A percentile compares a stretch with the other conserved stretches of the same genome.
phyloP scores from a whole-genome alignment of 1,140 invertebrate species.

The Trichogramma pretiosum region DNA sequence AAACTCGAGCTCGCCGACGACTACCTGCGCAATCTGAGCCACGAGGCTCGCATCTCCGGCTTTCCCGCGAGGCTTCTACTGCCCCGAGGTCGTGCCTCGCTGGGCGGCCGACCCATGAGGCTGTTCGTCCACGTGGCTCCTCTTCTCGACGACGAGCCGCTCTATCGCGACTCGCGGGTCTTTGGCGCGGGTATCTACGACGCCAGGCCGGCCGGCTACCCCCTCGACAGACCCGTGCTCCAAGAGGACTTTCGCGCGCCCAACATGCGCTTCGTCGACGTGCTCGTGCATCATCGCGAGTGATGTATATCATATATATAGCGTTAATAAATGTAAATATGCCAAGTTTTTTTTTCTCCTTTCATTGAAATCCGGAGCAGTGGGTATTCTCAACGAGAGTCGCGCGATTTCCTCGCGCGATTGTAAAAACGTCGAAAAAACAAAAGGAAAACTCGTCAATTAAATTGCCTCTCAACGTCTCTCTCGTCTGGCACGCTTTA shows the following conservation, averaged over 20 bases:
- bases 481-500: too few relatives aligned
- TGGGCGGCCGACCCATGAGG: slow-evolving; percentile 55
- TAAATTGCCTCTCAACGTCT: too few relatives aligned
- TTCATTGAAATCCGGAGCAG: too few relatives aligned
- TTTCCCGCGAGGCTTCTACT: slow-evolving; percentile 56
- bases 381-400: too few relatives aligned
- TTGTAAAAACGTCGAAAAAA: too few relatives aligned
- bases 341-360: too few relatives aligned
- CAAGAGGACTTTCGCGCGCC: slow-evolving; percentile 49
- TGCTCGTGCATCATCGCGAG: slow-evolving; percentile 56
- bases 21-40: slow-evolving; percentile 20
- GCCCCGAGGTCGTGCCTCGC: slow-evolving; percentile 56
- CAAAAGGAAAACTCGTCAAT: too few relatives aligned
- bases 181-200: slow-evolving; percentile 22
- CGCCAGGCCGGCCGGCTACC: slow-evolving; percentile 53
- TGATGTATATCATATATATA: too few relatives aligned
- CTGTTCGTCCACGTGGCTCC: slow-evolving; percentile 58
- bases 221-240: slow-evolving; percentile 55
- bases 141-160: slow-evolving; percentile 27
- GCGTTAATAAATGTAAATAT: too few relatives aligned
- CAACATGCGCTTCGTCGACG: slow-evolving; percentile 58
- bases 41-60: slow-evolving; percentile 35
- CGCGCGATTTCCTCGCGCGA: too few relatives aligned
- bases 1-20: slow-evolving; percentile 28
- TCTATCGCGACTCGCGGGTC: slow-evolving; percentile 30